phyloP scores from a whole-genome alignment of 2,888 invertebrate genomes.

The Tipula helvola region DNA sequence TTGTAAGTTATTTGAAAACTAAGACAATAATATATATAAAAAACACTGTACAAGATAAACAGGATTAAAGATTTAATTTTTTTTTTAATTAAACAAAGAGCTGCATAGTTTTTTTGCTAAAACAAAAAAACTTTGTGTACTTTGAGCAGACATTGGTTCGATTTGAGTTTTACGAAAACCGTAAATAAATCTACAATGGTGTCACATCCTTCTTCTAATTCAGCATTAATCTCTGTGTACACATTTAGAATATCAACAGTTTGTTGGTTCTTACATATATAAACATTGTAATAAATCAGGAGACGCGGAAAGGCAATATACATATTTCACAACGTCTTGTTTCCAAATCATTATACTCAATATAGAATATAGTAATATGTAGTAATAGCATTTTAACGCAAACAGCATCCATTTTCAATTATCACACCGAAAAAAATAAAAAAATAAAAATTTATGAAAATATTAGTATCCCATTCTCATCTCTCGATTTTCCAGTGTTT shows the following conservation, averaged over 20 bases:
- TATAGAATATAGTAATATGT: not conserved
- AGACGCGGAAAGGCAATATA: not conserved
- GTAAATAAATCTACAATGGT: not conserved
- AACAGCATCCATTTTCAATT: not conserved
- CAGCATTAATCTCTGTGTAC: not conserved
- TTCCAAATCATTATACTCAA: not conserved
- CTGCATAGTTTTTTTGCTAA: not conserved
- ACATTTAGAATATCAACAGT: not conserved
- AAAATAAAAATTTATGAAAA: not conserved
- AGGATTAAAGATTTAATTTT: not conserved
- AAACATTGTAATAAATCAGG: not conserved
- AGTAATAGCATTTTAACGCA: not conserved
- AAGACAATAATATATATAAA: not conserved
- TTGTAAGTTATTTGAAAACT: not conserved
- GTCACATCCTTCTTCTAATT: not conserved
- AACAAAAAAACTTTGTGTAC: not conserved
- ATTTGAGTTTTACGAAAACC: not conserved
- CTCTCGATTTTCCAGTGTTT: not conserved
- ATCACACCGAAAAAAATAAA: not conserved
- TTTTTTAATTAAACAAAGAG: not conserved
- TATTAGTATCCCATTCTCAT: not conserved
- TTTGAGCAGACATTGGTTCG: not conserved
- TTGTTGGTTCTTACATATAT: not conserved
- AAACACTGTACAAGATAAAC: not conserved
- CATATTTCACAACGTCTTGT: not conserved